phyloP scores from a whole-genome alignment of 2,797 vertebrate genomes.

The Jordanella pulchra region DNA sequence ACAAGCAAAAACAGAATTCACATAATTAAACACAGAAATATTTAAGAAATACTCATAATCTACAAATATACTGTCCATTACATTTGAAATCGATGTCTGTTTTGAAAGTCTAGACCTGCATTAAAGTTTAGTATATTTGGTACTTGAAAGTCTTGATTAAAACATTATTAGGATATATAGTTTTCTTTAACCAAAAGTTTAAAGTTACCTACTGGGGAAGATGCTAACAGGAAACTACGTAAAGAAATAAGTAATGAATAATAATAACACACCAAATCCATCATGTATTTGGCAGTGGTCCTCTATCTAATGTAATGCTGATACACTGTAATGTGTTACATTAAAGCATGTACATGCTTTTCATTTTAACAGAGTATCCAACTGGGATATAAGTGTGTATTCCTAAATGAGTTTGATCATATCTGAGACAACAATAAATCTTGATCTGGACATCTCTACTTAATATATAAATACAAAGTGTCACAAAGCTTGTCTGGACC shows the following conservation, averaged over 20 bases:
- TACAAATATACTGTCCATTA: neutral
- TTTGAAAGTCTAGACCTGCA: neutral
- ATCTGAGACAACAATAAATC: neutral
- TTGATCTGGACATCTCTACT: slow-evolving; percentile 36
- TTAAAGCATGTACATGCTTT: neutral
- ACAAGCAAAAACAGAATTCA: too few relatives aligned
- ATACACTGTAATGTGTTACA: neutral
- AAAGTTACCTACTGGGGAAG: neutral
- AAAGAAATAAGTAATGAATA: neutral
- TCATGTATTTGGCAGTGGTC: too few relatives aligned
- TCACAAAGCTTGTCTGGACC: slow-evolving; percentile 17
- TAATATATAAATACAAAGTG: slow-evolving; percentile 65
- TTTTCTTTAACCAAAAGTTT: neutral
- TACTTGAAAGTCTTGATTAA: neutral
- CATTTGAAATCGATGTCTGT: neutral
- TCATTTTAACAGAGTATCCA: neutral
- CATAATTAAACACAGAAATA: neutral
- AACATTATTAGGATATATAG: neutral
- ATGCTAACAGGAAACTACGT: neutral
- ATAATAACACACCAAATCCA: too few relatives aligned
- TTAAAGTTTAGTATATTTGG: neutral
- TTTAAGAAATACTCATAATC: neutral
- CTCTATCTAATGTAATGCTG: neutral
- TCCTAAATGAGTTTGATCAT: neutral
- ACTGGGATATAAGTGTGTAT: neutral